Base-by-base conservation (phyloP, 2,797 vertebrate genomes). In the Ctenopoma multispine region DNA sequence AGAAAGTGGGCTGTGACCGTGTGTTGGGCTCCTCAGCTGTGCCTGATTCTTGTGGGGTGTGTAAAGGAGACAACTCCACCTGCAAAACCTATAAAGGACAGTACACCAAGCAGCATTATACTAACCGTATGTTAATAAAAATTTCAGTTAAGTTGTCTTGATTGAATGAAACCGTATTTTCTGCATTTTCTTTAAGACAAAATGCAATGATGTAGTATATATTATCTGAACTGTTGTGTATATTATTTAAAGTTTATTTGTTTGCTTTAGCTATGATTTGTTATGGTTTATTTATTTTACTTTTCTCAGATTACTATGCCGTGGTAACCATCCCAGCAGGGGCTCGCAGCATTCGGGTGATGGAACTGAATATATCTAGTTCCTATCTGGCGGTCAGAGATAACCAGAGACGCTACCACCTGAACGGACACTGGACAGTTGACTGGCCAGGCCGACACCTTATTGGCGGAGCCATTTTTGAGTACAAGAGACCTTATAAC, bases 1-100 rank as follows among this genome's bases (percentile, higher is more conserved):
- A 97, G 96, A 94, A 78, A 81, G 96, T 96, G 63, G 96, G 96
- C 59, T 97, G 96, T 88, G 96, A 97, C 79, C 87, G 87, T 1
- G 81, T 96, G 48, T 81, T 97, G 79, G 96, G 96, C 27, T 97
- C 96, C 1, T 75, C 86, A 34, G 95, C 95, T 29, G 79, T 84
- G 6, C 93, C 90, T 51, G 96, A 97, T 79, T 84, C 86, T 44
- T 97, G 96, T 4, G 96, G 96, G 1, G 88, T 97, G 47, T 97
- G 96, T 85, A 92, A 91, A 67, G 96, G 96, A 58, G 92, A 96
- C 89, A 96, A 96, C 85, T 94, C 96, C 55, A 95, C 94, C 58
- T 97, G 96, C 83, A 94, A 90, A 46, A 89, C 89, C 31, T 95
- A 94, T 82, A 95, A 90, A 79, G 96, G 96, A 48, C 93, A 94